Conservation (phyloP, 1,140 invertebrate genomes). For the Rhagoletis zephyria region DNA sequence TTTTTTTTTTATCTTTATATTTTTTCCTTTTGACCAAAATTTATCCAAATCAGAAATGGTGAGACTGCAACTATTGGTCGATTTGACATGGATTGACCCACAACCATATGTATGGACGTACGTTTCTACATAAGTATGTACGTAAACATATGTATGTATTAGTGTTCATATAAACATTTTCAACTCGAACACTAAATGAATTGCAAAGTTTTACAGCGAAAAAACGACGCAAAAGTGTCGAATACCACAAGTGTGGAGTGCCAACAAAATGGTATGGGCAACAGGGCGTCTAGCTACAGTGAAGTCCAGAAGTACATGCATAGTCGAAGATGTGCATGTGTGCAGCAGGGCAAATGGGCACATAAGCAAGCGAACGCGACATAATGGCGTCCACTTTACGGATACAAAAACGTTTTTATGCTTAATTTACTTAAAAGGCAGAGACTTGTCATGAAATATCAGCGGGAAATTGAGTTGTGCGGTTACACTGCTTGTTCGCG, state of each 20-base stretch:
- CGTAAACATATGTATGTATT: too few relatives aligned
- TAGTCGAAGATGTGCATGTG: neutral
- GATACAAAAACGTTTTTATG: slow-evolving; percentile 66
- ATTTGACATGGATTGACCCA: too few relatives aligned
- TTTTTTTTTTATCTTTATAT: too few relatives aligned
- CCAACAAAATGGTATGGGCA: neutral
- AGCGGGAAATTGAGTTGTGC: slow-evolving; percentile 49
- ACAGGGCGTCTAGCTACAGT: neutral
- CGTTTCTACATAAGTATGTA: neutral
- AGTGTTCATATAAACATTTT: slow-evolving; percentile 22
- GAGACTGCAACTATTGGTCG: too few relatives aligned
- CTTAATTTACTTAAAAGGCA: slow-evolving; percentile 73
- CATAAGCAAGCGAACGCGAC: slow-evolving; percentile 61
- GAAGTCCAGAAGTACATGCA: neutral
- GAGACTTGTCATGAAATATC: slow-evolving; percentile 51
- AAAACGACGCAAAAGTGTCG: neutral
- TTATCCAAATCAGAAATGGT: too few relatives aligned
- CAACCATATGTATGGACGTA: too few relatives aligned
- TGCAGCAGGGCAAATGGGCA: neutral
- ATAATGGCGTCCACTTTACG: slow-evolving; percentile 71
- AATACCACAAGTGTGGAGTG: neutral
- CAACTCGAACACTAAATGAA: slow-evolving; percentile 36
- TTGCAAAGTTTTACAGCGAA: slow-evolving; percentile 39
- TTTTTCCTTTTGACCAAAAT: too few relatives aligned
- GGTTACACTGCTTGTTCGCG: slow-evolving; percentile 18